Conservation (phyloP, 2,797 vertebrate genomes). For the Acomys russatus region DNA sequence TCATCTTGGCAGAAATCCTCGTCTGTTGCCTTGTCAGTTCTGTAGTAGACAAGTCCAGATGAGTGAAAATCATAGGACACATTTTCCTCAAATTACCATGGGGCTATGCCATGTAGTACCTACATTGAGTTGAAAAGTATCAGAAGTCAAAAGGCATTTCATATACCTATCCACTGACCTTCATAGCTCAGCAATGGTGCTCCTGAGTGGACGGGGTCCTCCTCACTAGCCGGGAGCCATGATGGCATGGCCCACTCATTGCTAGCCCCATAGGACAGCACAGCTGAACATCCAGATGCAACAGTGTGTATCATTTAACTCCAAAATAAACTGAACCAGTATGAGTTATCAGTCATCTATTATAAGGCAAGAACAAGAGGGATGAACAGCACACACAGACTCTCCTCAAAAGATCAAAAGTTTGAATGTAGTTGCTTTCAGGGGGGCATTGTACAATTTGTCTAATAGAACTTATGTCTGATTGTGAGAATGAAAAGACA, state of each 20-base stretch:
- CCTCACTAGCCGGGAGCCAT: background rate
- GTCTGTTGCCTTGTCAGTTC: background rate
- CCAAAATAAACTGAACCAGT: background rate
- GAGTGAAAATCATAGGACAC: background rate
- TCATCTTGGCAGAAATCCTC: background rate
- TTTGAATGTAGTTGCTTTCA: background rate
- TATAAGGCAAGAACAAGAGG: background rate
- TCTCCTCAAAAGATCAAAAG: background rate
- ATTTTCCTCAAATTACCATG: background rate
- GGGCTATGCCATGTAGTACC: background rate
- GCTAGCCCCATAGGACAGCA: background rate
- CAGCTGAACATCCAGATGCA: background rate
- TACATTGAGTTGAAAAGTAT: background rate
- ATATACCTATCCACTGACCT: background rate
- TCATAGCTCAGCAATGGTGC: background rate
- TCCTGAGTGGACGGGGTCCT: background rate
- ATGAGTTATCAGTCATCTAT: background rate
- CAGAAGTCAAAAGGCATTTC: background rate
- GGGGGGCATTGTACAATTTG: background rate
- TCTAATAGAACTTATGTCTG: background rate
- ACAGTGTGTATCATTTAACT: background rate
- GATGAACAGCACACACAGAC: background rate
- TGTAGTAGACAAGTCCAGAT: conserved; percentile 1
- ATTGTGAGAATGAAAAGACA: conserved; percentile 8
- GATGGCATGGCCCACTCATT: background rate